phyloP scores from a whole-genome alignment of 2,797 vertebrate genomes.

The Hylomyscus alleni region DNA sequence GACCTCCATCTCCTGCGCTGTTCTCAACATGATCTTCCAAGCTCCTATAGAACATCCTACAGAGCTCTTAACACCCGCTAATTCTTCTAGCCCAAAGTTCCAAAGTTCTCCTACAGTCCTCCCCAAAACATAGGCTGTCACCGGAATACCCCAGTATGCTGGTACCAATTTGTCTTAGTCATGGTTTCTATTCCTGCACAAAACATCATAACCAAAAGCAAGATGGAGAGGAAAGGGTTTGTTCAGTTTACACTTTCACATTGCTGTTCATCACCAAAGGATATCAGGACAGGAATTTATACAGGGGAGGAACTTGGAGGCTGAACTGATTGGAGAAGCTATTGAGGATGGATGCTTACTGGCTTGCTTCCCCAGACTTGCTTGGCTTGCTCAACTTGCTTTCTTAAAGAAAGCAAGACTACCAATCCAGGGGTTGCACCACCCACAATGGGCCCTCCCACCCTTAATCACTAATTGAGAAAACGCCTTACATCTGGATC shows the following conservation, averaged over 20 bases:
- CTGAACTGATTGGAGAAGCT: not conserved
- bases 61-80: not conserved
- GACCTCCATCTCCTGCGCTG: not conserved
- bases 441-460: too few species aligned
- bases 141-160: not conserved
- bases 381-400: not conserved
- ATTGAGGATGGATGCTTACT: not conserved
- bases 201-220: not conserved
- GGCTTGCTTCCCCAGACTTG: not conserved
- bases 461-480: not conserved
- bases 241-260: not conserved
- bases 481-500: not conserved
- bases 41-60: not conserved
- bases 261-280: not conserved
- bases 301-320: not conserved
- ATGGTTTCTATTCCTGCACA: not conserved
- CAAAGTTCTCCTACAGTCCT: not conserved
- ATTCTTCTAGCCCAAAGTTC: not conserved
- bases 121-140: not conserved
- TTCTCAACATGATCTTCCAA: not conserved
- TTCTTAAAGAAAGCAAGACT: not conserved
- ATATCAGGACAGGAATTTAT: not conserved
- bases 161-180: not conserved
- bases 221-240: not conserved
- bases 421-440: not conserved